Evolutionary conservation across 1,140 invertebrate species (phyloP), one percentile per base, ranked within the genome.

Genomic region (Drosophila mayri): DNA sequence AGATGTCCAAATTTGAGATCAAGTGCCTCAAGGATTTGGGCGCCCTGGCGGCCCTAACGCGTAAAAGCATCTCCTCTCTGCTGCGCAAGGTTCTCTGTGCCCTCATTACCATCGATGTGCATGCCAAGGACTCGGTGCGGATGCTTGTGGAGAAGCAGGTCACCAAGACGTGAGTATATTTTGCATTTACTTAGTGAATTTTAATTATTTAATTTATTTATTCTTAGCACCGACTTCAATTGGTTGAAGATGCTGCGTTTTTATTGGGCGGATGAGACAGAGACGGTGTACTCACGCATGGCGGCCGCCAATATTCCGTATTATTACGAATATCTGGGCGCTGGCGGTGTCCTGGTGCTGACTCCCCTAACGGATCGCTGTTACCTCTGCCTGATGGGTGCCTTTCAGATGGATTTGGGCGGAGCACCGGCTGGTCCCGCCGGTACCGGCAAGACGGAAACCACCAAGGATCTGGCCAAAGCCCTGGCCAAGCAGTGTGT

Each of bases 401-500:
- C 97, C 4, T 93, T 98, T 12, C 96, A 97, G 91, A 93, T 98
- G 71, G 96, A 98, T 92, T 92, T 98, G 68, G 97, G 97, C 30
- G 98, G 98, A 35, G 97, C 96, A 43, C 95, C 97, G 20, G 95
- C 97, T 67, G 98, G 98, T 2, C 97, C 98, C 3, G 92, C 91
- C 9, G 98, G 98, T 18, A 99, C 98, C 0, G 98, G 98, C 2
- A 99, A 99, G 94, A 99, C 98, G 1, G 98, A 99, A 94, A 98
- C 98, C 0, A 98, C 97, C 0, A 98, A 98, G 93, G 97, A 98
- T 94, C 94, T 98, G 65, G 97, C 97, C 4, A 98, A 98, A 93
- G 95, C 97, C 0, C 90, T 98, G 44, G 97, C 97, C 3, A 96
- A 97, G 71, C 97, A 97, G 85, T 98, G 97, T 90, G 96, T 98